Evolutionary conservation across 2,888 invertebrate species (phyloP).

Genomic region (Drosophila neotestacea): DNA sequence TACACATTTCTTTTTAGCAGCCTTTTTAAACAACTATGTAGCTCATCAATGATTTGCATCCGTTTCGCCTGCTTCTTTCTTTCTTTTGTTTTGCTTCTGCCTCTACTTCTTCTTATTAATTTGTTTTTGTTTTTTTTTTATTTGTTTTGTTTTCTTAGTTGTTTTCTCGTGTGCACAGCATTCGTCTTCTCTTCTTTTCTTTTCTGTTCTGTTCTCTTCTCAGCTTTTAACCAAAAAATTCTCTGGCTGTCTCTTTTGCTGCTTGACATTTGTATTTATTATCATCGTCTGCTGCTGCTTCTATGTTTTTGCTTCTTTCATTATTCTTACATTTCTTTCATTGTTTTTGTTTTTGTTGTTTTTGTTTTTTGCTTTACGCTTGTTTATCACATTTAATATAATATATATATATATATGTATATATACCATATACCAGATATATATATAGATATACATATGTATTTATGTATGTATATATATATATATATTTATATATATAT

Average conservation of each 20-base stretch:
- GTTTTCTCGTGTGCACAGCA: neutral
- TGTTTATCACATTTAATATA: slow-evolving; percentile 81
- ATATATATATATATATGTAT: slow-evolving; percentile 63
- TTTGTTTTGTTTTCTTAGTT: slow-evolving; percentile 1
- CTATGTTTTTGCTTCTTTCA: slow-evolving; percentile 19
- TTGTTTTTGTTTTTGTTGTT: slow-evolving; percentile 48
- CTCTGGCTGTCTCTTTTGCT: slow-evolving; percentile 12
- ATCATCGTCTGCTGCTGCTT: slow-evolving; percentile 16
- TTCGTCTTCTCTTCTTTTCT: slow-evolving; percentile 1
- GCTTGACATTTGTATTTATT: slow-evolving; percentile 6
- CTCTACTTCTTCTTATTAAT: slow-evolving; percentile 8
- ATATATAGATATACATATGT: slow-evolving; percentile 56
- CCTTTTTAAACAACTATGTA: slow-evolving; percentile 73
- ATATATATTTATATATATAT: slow-evolving; percentile 58
- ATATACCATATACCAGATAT: slow-evolving; percentile 53
- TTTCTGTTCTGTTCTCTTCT: slow-evolving; percentile 6
- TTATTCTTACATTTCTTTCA: slow-evolving; percentile 34
- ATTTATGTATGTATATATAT: slow-evolving; percentile 55
- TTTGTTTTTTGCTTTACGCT: slow-evolving; percentile 73
- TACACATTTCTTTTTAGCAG: slow-evolving; percentile 58
- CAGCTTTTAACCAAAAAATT: slow-evolving; percentile 12
- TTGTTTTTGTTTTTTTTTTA: neutral
- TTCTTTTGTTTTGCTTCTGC: slow-evolving; percentile 8
- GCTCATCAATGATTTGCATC: slow-evolving; percentile 33
- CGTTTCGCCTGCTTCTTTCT: neutral